phyloP scores from a whole-genome alignment of 2,113 vertebrate genomes.

The Tinamus guttatus region DNA sequence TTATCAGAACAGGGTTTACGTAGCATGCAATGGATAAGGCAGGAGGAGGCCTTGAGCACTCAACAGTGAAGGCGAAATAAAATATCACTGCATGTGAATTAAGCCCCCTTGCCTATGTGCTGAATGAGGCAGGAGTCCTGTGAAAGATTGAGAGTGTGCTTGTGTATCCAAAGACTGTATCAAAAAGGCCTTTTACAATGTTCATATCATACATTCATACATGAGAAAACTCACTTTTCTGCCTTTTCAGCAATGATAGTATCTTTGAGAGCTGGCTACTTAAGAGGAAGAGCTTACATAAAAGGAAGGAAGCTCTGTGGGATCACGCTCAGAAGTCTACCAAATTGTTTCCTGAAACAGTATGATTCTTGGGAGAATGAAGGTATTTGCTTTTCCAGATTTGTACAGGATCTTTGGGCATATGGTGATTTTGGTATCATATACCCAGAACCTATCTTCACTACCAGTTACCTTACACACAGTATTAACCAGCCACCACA shows the following conservation, averaged over 20 bases:
- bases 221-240: not conserved
- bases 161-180: not conserved
- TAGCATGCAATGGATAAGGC: not conserved
- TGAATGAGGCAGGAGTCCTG: rapidly evolving
- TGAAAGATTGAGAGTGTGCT: not conserved
- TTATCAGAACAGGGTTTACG: slow-evolving; percentile 26
- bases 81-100: not conserved
- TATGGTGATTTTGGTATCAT: not conserved
- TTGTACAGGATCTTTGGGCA: not conserved
- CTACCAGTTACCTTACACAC: not conserved
- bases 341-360: not conserved
- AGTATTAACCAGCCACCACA: not conserved
- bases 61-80: not conserved
- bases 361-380: not conserved
- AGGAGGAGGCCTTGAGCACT: not conserved
- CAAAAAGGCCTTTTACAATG: rapidly evolving
- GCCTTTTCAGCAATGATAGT: not conserved
- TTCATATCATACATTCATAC: not conserved
- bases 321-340: rapidly evolving
- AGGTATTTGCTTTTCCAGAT: not conserved
- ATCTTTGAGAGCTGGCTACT: not conserved
- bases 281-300: not conserved
- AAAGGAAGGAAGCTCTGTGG: not conserved
- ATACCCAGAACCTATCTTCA: not conserved
- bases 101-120: not conserved